Evolutionary conservation across 2,888 invertebrate species (phyloP), one percentile per base, ranked within the genome.

Genomic region (Pasiphila rectangulata): DNA sequence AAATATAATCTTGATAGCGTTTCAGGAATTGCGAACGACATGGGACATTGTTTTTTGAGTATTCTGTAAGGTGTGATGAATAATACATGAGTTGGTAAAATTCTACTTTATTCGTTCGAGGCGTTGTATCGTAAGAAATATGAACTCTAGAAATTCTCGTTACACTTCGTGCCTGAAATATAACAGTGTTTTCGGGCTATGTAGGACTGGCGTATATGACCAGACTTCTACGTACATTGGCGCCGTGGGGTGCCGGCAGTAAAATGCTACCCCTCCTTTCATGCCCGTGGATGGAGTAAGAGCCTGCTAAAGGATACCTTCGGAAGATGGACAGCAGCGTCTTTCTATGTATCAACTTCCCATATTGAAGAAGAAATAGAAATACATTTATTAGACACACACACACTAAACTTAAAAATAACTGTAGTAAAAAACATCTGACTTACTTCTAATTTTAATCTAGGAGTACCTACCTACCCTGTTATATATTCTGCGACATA

Each of bases 31-130:
- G 60, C 41, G 47, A 54, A 57, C 56, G 62, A 58, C 54, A 29
- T 10, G 40, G 16, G 42, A 47, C 44, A 47, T 48, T 59, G 63
- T 68, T 64, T 69, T 69, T 60, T 49, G 48, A 64, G 57, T 58
- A 59, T 57, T 55, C 56, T 38, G 25, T n/a, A 16, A 32, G 17
- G 32, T 32, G 43, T 16, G 25, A 51, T 68, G 63, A 69, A 69
- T 69, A 69, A 68, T 59, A 63, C 51, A 67, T 68, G 63, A 69
- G 59, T 6, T 50, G 37, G 51, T 48, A 35, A 52, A 47, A 51
- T 49, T 45, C 32, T 38, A 34, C 40, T 39, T 21, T 30, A 46
- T 51, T 46, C 42, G 46, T 51, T 42, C 44, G 36, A 50, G 45
- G 23, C 46, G 44, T 43, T 30, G 42, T 42, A 47, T n/a, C n/a